These are phyloP conservation scores for Brienomyrus longianalis DNA, from an alignment of 2,113 vertebrate species.

Conservation along the genomic window DNA sequence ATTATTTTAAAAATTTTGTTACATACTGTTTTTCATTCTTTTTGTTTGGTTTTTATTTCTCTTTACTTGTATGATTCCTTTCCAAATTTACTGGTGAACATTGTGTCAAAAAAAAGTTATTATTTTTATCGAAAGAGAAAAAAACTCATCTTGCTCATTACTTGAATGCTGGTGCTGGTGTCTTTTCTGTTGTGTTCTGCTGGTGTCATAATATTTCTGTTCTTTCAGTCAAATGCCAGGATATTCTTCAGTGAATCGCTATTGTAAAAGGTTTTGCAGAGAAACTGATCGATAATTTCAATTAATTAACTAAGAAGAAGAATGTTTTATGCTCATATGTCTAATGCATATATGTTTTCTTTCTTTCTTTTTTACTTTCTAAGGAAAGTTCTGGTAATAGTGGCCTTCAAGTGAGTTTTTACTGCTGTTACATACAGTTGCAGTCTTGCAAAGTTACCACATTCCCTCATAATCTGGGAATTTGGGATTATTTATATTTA, in stretches of 20 bases:
- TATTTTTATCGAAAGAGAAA: slow-evolving; percentile 44
- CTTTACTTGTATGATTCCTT: slow-evolving; percentile 31
- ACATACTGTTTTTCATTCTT: slow-evolving; percentile 27
- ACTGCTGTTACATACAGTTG: neutral
- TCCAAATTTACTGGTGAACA: slow-evolving; percentile 24
- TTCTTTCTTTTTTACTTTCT: slow-evolving; percentile 8
- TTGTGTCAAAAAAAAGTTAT: slow-evolving; percentile 30
- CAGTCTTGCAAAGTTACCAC: neutral
- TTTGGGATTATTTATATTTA: neutral
- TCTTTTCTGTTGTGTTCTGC: slow-evolving; percentile 54
- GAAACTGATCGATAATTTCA: neutral
- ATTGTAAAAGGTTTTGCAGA: neutral
- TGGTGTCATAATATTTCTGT: slow-evolving; percentile 50
- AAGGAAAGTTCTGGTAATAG: slow-evolving; percentile 1
- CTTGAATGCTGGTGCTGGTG: slow-evolving; percentile 58
- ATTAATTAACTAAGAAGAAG: neutral
- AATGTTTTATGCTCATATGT: neutral
- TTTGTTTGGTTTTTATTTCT: slow-evolving; percentile 35
- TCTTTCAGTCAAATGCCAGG: neutral
- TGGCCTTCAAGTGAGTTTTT: slow-evolving; percentile 5
- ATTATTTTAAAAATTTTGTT: slow-evolving; percentile 30
- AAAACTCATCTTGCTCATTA: slow-evolving; percentile 47
- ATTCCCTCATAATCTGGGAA: neutral
- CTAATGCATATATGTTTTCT: neutral
- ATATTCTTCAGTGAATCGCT: slow-evolving; percentile 27